Base-by-base conservation (phyloP, 2,888 invertebrate species). In the Sesamia inferens region DNA sequence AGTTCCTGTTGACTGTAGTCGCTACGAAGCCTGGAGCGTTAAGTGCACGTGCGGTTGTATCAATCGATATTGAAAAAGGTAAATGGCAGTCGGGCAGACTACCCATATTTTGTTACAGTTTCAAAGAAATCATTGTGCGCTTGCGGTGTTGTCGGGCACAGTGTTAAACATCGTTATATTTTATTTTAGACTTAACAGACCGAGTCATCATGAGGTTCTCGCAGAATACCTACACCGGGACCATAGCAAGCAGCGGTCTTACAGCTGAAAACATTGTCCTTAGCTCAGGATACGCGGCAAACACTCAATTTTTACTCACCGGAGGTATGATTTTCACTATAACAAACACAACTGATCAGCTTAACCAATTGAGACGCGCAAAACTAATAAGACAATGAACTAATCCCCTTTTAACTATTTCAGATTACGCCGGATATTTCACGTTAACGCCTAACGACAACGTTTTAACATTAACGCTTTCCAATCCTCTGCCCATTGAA, bases 151-250 rank as follows among this genome's bases (percentile, higher is more conserved):
- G 0, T 24, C 4, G 5, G 11, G 16, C 5, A 24, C 31, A 31
- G 13, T 19, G 47, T 2, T 47, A 19, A 13, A 47, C 19, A 51
- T 31, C 19, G 24, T 48, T 24, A 5, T 24, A 19, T 64, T 19
- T 16, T 59, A 14, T 59, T 59, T 16, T 19, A 68, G 68, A 68
- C 47, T 16, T 48, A 48, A 42, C 69, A 22, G 69, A 69, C 69
- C 70, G 39, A 22, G 80, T 84, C 8, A 58, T 90, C 57, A 85
- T 94, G 89, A 87, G 81, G 59, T 95, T 94, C 87, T 82, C 90
- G 16, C 88, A 89, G 81, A 90, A 88, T 64, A 90, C 88, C 31
- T 95, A 94, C 76, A 80, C 83, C 19, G 94, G 93, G 14, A 72
- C 78, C 8, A 73, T 93, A 54, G 87, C 90, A 67, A 80, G 89